These are phyloP conservation scores for Lepilemur ruficaudatus DNA, from an alignment of 2,797 vertebrate genomes.

Conservation along the genomic window DNA sequence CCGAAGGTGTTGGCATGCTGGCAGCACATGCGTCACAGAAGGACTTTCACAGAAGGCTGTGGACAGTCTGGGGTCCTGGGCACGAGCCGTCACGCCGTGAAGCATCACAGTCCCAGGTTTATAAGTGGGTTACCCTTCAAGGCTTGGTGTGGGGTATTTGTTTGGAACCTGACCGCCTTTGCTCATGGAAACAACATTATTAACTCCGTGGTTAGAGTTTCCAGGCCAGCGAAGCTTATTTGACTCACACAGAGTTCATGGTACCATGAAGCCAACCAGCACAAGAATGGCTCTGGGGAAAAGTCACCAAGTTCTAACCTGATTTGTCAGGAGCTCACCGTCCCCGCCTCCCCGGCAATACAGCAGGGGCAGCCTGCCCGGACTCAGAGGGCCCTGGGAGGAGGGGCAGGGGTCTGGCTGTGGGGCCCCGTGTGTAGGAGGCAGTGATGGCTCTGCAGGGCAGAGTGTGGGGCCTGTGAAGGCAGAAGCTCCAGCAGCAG, in stretches of 20 bases:
- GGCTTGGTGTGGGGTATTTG: neutral
- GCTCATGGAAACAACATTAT: neutral
- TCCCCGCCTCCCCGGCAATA: rapidly evolving
- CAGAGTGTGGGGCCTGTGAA: neutral
- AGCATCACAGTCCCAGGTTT: neutral
- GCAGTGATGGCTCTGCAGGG: neutral
- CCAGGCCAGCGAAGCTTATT: neutral
- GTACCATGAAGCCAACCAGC: neutral
- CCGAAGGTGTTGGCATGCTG: conserved; percentile 83
- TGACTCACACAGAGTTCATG: neutral
- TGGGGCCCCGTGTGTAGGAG: rapidly evolving
- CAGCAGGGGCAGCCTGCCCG: neutral
- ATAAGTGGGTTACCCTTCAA: neutral
- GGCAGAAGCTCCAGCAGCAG: neutral
- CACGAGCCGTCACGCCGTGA: rapidly evolving
- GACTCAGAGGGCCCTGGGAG: too few species aligned
- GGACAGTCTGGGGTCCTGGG: neutral
- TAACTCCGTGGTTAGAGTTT: neutral
- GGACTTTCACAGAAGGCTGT: conserved; percentile 88
- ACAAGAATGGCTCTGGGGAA: neutral
- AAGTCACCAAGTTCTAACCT: neutral
- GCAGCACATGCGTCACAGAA: conserved; percentile 83
- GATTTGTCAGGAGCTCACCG: neutral
- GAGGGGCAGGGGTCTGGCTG: neutral
- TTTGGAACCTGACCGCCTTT: neutral